Conservation (phyloP, 1,140 invertebrate species). For the Conus betulinus region DNA sequence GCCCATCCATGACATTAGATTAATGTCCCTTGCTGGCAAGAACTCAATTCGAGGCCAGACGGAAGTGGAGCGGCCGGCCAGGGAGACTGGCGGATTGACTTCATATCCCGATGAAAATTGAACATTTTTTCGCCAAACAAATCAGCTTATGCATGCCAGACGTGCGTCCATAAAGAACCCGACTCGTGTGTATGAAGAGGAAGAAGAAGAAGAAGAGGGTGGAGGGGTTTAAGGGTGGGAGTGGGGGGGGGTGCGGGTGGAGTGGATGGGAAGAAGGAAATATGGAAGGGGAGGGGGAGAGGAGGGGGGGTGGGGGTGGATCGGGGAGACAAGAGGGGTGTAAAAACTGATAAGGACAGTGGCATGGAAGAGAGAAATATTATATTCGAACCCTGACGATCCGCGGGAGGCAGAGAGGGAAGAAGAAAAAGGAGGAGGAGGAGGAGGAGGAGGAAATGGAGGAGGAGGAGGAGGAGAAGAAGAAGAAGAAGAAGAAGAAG, state of each 20-base stretch:
- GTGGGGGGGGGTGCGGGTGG: neutral
- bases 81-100: slow-evolving; percentile 20
- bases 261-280: neutral
- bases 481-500: neutral
- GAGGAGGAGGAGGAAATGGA: neutral
- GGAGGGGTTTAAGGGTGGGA: no score
- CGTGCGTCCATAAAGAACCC: slow-evolving; percentile 11
- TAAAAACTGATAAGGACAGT: neutral
- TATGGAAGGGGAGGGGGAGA: neutral
- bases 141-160: slow-evolving; percentile 34
- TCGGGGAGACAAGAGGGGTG: neutral
- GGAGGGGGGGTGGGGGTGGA: neutral
- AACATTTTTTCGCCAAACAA: slow-evolving; percentile 40
- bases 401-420: no score
- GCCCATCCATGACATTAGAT: slow-evolving; percentile 37
- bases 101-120: slow-evolving; percentile 41
- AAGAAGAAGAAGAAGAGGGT: neutral
- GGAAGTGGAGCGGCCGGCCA: slow-evolving; percentile 24
- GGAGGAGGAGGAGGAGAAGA: neutral
- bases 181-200: neutral
- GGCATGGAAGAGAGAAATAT: no score
- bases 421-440: neutral
- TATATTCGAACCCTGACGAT: no score
- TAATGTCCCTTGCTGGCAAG: slow-evolving; percentile 31
- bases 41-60: slow-evolving; percentile 28